A percentile compares a stretch with the other conserved stretches of the same genome.
Conservation (phyloP, 2,888 invertebrate species). For the Anoplius nigerrimus region DNA sequence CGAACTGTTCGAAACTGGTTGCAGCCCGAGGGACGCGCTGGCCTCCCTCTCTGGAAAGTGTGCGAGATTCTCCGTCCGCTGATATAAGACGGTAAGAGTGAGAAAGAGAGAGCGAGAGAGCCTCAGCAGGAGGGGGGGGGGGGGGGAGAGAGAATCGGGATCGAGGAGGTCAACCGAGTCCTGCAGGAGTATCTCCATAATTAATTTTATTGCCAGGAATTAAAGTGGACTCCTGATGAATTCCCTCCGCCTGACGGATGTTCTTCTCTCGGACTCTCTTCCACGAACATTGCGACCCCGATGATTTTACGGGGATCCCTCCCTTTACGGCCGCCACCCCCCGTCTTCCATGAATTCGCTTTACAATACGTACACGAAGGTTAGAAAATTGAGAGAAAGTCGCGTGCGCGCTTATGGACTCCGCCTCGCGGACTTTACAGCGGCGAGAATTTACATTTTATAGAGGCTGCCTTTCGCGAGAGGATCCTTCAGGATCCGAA, state of each 20-base stretch:
- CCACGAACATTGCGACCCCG: background rate
- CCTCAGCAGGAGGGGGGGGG: conserved; percentile 28
- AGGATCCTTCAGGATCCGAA: no score
- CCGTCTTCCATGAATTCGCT: no score
- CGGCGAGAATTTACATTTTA: no score
- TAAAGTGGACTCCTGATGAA: conserved; percentile 32
- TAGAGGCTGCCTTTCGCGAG: no score
- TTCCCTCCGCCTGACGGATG: conserved; percentile 3
- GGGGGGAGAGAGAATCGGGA: conserved; percentile 22
- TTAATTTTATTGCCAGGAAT: conserved; percentile 62
- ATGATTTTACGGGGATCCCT: background rate
- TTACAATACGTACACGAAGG: no score
- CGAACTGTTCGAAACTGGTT: conserved; percentile 71
- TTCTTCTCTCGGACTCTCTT: no score
- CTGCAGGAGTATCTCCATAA: conserved; percentile 56
- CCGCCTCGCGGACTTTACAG: no score
- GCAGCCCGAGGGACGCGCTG: conserved; percentile 53
- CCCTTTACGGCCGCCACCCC: background rate
- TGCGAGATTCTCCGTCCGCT: conserved; percentile 4
- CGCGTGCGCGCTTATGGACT: no score
- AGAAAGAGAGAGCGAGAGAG: conserved; percentile 31
- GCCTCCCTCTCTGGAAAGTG: conserved; percentile 24
- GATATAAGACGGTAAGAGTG: conserved; percentile 7
- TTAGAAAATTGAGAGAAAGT: no score
- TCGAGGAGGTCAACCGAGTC: conserved; percentile 27